Percentiles rank a stretch among this genome's conserved stretches.
Evolutionary conservation across 2,797 vertebrate genomes (phyloP).

Genomic region (Clarias pachynema): DNA sequence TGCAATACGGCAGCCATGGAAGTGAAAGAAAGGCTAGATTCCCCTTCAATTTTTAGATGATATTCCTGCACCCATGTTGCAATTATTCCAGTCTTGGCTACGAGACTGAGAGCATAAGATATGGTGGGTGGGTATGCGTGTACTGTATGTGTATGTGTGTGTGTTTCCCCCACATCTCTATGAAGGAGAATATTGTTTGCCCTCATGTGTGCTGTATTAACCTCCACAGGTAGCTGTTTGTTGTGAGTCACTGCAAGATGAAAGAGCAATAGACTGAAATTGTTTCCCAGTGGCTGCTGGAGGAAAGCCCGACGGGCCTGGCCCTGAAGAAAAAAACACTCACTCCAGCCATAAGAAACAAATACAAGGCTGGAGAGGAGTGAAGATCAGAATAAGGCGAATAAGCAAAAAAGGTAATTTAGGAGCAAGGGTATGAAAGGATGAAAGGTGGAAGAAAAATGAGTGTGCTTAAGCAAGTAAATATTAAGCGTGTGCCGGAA

Average conservation of each 20-base stretch:
- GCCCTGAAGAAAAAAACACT: neutral
- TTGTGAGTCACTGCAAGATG: constrained; percentile 30
- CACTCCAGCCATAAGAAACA: neutral
- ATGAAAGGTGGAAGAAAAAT: neutral
- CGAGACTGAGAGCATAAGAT: neutral
- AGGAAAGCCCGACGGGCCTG: constrained; percentile 11
- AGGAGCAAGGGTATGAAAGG: neutral
- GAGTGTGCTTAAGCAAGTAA: constrained; percentile 1
- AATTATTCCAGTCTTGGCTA: constrained; percentile 20
- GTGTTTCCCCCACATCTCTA: neutral
- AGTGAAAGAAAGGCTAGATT: constrained; percentile 6
- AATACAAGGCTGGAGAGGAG: neutral
- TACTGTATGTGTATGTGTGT: neutral
- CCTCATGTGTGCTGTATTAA: constrained; percentile 26
- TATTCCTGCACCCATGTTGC: neutral
- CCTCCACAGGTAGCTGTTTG: constrained; percentile 28
- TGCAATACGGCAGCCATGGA: constrained; percentile 10
- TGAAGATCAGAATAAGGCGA: neutral
- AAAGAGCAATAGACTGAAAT: constrained; percentile 37
- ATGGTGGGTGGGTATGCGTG: neutral
- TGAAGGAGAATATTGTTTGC: constrained; percentile 31
- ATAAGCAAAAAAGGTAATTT: constrained; percentile 1
- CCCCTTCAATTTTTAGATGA: constrained; percentile 2
- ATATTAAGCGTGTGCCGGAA: neutral
- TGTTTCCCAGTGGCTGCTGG: constrained; percentile 13